phyloP scores from a whole-genome alignment of 2,113 vertebrate genomes.

The Paratilapia polleni region DNA sequence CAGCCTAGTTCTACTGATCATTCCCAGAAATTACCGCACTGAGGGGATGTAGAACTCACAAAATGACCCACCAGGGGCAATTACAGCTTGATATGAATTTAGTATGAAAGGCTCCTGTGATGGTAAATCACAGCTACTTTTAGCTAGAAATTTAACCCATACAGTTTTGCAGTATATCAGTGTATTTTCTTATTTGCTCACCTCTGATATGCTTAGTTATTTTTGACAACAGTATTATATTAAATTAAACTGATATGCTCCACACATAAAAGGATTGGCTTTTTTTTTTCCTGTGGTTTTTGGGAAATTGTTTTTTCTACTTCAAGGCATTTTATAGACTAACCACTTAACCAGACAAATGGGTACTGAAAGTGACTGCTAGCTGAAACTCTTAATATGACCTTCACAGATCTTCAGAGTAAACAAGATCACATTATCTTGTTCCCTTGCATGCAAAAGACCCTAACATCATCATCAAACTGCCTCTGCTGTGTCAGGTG shows the following conservation, averaged over 20 bases:
- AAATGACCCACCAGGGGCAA: neutral
- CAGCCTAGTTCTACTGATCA: conserved; percentile 17
- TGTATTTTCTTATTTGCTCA: neutral
- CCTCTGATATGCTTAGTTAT: neutral
- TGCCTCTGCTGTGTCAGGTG: neutral
- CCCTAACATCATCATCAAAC: neutral
- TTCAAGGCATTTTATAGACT: neutral
- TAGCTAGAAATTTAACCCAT: neutral
- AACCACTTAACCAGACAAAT: neutral
- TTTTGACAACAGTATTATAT: neutral
- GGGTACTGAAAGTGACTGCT: neutral
- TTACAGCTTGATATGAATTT: neutral
- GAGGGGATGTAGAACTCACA: neutral
- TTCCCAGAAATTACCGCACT: conserved; percentile 35
- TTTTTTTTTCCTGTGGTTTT: neutral
- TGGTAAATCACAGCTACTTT: neutral
- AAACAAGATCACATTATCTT: neutral
- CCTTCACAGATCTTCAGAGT: neutral
- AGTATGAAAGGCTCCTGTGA: neutral
- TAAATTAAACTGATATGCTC: neutral
- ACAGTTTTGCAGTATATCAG: neutral
- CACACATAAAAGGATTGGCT: neutral
- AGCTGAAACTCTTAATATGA: neutral
- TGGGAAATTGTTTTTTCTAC: neutral
- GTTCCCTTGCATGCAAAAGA: neutral